A percentile compares a stretch with the other conserved stretches of the same genome.
phyloP scores from a whole-genome alignment of 1,140 invertebrate species.

The Cydia pomonella region DNA sequence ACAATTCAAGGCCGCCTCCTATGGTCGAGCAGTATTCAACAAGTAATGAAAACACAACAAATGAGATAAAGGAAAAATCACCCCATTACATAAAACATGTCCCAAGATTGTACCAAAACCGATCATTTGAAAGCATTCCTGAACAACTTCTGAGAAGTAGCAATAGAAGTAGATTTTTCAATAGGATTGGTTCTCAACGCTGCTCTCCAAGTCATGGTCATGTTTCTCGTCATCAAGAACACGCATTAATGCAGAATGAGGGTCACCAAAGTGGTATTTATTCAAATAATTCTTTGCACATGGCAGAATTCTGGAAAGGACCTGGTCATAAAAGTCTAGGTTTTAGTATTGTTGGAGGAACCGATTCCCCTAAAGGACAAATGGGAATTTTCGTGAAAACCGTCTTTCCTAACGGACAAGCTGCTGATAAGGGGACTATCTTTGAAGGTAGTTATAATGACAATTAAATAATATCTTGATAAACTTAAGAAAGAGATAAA shows the following conservation, averaged over 20 bases:
- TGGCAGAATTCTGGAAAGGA: constrained; percentile 88
- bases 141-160: constrained; percentile 66
- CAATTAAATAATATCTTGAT: constrained; percentile 27
- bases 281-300: constrained; percentile 63
- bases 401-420: constrained; percentile 93
- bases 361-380: constrained; percentile 92
- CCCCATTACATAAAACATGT: constrained; percentile 72
- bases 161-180: constrained; percentile 71
- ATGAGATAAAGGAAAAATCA: constrained; percentile 73
- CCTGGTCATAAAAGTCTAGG: constrained; percentile 92
- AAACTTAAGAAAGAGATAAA: constrained; percentile 6
- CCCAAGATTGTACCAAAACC: constrained; percentile 70
- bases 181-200: constrained; percentile 70
- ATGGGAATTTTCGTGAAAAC: constrained; percentile 97
- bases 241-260: constrained; percentile 50
- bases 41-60: constrained; percentile 60
- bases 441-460: constrained; percentile 87
- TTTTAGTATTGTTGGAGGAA: constrained; percentile 95
- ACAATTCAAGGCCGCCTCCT: constrained; percentile 57
- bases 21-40: constrained; percentile 48
- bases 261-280: constrained; percentile 49
- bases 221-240: constrained; percentile 63
- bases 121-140: constrained; percentile 76
- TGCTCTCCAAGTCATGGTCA: constrained; percentile 59
- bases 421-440: constrained; percentile 89